These are phyloP conservation scores for Planiliza haematocheilus DNA, from an alignment of 2,113 vertebrate species.

Conservation along the genomic window DNA sequence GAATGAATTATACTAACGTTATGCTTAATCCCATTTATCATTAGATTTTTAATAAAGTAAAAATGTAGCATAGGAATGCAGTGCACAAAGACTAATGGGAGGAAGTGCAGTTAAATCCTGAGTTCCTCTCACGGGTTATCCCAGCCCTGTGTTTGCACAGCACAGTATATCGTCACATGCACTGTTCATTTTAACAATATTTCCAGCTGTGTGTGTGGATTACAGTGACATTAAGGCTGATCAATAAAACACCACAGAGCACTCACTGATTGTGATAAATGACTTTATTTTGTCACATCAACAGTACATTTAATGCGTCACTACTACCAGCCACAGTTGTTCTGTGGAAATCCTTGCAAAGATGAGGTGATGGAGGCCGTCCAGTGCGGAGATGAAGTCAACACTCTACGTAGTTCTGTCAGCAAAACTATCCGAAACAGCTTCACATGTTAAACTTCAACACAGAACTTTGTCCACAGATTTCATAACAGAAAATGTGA, in stretches of 20 bases:
- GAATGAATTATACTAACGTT: neutral
- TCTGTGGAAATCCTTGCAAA: constrained; percentile 50
- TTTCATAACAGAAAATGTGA: constrained; percentile 42
- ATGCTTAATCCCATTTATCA: too few species aligned
- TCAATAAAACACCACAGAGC: constrained; percentile 16
- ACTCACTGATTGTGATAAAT: constrained; percentile 46
- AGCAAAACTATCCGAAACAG: constrained; percentile 29
- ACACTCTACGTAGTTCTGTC: constrained; percentile 24
- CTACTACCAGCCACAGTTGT: constrained; percentile 34
- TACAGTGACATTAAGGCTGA: neutral
- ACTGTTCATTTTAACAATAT: too few species aligned
- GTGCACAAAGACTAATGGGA: too few species aligned
- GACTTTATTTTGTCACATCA: constrained; percentile 76
- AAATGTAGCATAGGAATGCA: neutral
- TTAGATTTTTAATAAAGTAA: too few species aligned
- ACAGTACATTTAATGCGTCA: constrained; percentile 66
- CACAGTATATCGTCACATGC: too few species aligned
- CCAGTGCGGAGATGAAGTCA: constrained; percentile 7
- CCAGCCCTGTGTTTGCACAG: too few species aligned
- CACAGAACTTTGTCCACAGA: constrained; percentile 39
- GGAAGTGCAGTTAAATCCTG: too few species aligned
- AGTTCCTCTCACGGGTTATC: too few species aligned
- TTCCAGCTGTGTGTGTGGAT: too few species aligned
- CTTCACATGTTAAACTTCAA: constrained; percentile 30
- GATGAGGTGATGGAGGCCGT: constrained; percentile 34